Conservation (phyloP, 2,797 vertebrate genomes). For the Molossus molossus region DNA sequence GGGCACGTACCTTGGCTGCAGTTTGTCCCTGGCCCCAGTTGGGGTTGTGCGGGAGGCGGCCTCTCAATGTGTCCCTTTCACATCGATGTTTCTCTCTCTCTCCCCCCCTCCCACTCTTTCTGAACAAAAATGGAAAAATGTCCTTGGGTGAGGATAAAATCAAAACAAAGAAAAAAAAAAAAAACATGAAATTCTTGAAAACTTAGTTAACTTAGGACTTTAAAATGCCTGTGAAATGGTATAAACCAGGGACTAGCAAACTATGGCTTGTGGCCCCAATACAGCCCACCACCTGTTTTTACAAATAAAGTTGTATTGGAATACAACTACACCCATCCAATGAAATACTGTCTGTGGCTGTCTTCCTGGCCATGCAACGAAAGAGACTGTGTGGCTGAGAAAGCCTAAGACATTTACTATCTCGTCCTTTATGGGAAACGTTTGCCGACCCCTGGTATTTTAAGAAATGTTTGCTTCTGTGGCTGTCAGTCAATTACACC, state of each 20-base stretch:
- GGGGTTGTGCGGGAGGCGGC: too few relatives aligned
- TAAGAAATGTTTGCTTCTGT: not conserved
- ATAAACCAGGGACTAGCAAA: not conserved
- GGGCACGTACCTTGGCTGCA: too few relatives aligned
- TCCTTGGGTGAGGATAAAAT: too few relatives aligned
- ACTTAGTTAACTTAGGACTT: not conserved
- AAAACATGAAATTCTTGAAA: too few relatives aligned
- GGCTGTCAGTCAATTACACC: not conserved
- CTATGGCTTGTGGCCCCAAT: not conserved
- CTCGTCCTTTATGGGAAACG: not conserved
- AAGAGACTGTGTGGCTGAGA: not conserved
- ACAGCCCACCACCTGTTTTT: not conserved
- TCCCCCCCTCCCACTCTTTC: too few relatives aligned
- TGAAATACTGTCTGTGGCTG: not conserved
- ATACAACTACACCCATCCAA: not conserved
- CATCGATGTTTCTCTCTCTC: too few relatives aligned
- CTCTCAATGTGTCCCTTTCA: too few relatives aligned
- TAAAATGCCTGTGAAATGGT: not conserved
- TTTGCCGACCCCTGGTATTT: not conserved
- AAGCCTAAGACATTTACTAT: not conserved
- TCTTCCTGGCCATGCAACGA: not conserved
- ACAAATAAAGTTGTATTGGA: not conserved
- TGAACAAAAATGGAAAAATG: too few relatives aligned
- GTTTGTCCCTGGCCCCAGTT: too few relatives aligned
- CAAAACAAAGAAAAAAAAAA: too few relatives aligned